Evolutionary conservation across 2,888 invertebrate species (phyloP), one percentile per base, ranked within the genome.

Genomic region (Drosophila emarginata): DNA sequence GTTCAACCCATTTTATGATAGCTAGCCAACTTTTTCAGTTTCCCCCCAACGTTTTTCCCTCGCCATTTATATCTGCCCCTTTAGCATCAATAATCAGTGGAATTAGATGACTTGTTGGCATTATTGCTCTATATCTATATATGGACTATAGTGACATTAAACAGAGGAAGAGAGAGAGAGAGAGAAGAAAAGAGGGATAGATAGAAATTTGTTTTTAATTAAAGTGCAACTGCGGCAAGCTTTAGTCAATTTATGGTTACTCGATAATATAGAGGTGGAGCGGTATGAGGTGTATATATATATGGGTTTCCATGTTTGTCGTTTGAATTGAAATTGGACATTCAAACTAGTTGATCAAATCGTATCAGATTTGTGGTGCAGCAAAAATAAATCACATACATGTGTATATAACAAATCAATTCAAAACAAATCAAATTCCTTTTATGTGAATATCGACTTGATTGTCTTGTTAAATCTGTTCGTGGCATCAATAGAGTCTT

Each of bases 151-250:
- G 11, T 4, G 53, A 32, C 32, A 32, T 32, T 32, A 9, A 32
- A 32, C 11, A 32, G 32, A 21, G 61, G 23, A 5, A 14, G 14
- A 11, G 32, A 12, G 32, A n/a, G 23, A 6, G 14, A 14, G 45
- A 15, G 23, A 12, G 12, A 14, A n/a, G 15, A 7, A 7, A 2
- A 9, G 37, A n/a, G 45, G 58, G 45, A 15, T 62, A 61, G 54
- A 60, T 62, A 40, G 39, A 14, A 56, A 82, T 73, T 70, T 71
- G 60, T 54, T 68, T 70, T 74, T 79, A 87, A 84, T 84, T 88
- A 69, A 84, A 77, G 75, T 75, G 77, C 72, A 76, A 67, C 54
- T 79, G 81, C 88, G 88, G 84, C 82, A 56, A 61, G 72, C 88
- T 88, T 88, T 84, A 72, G 76, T 87, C 84, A 84, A 84, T 84